Evolutionary conservation across 2,113 vertebrate genomes (phyloP).

Genomic region (Pteruthius melanotis): DNA sequence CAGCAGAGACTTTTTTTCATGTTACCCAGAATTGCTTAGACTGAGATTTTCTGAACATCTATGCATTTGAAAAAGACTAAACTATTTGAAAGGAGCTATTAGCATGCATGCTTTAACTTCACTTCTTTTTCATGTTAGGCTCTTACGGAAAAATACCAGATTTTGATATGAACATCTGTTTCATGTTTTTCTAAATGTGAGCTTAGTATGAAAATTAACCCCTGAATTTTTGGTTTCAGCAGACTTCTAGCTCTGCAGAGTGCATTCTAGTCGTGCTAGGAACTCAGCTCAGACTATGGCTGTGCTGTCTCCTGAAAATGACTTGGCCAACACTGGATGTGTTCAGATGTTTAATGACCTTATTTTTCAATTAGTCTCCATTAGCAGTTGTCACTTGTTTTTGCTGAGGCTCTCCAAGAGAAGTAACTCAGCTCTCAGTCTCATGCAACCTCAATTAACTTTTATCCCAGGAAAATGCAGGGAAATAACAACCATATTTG

Average conservation of each 20-base stretch:
- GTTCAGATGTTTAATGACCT: not conserved
- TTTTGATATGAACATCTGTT: slow-evolving; percentile 75
- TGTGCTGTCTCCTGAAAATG: not conserved
- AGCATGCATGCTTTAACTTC: slow-evolving; percentile 61
- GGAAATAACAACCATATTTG: not conserved
- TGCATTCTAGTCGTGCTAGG: not conserved
- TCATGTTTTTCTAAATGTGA: slow-evolving; percentile 69
- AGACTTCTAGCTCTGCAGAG: not conserved
- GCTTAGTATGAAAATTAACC: slow-evolving; percentile 61
- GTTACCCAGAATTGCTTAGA: slow-evolving; percentile 38
- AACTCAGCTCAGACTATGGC: not conserved
- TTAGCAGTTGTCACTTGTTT: not conserved
- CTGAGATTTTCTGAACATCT: slow-evolving; percentile 50
- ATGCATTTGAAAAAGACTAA: slow-evolving; percentile 42
- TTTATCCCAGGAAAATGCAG: not conserved
- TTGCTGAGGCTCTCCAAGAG: not conserved
- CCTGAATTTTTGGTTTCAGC: slow-evolving; percentile 54
- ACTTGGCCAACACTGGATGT: not conserved
- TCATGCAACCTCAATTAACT: not conserved
- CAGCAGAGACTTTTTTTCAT: not conserved
- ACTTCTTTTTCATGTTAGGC: slow-evolving; percentile 66
- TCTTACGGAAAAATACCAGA: slow-evolving; percentile 56
- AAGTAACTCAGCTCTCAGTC: not conserved
- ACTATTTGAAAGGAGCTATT: slow-evolving; percentile 66
- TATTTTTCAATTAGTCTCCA: not conserved